Evolutionary conservation across 2,888 invertebrate genomes (phyloP), one percentile per base, ranked within the genome.

Genomic region (Heliconius charithonia): DNA sequence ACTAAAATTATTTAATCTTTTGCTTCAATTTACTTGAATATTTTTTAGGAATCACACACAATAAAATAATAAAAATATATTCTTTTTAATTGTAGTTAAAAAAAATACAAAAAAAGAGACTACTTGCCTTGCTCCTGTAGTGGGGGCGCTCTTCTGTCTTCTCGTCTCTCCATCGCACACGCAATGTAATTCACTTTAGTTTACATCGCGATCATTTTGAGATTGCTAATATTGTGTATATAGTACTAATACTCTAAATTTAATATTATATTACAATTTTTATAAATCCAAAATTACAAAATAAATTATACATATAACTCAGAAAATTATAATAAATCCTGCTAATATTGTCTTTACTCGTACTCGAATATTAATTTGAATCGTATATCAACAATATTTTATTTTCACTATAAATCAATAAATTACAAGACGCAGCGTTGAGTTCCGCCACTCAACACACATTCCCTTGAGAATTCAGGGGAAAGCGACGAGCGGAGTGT

Each of bases 161-260:
- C 94, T 83, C 92, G 88, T 83, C 89, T 92, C 91, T 94, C 94
- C 94, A 94, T 94, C 83, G 89, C 92, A 90, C 88, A 89, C 86
- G 86, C 84, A 82, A 87, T 88, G 85, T 83, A 86, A 84, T 82
- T 81, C 86, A 89, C 88, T 84, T 90, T 86, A 88, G 88, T 90
- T 91, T 84, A 86, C 89, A 86, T 84, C 78, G 81, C 81, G 79
- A 80, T 56, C 72, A 76, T 80, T 37, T 74, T 51, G 29, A 4
- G 32, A 32, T 32, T 22, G 13, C 32, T 16, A 16, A 12, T 45
- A 56, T 29, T 51, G 75, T 51, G 75, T 37, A 75, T 69, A 51
- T 59, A 75, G 56, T 74, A 65, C 4, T 62, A 27, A 27, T n/a
- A n/a, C n/a, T n/a, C n/a, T n/a, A n/a, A n/a, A n/a, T n/a, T n/a